phyloP scores from a whole-genome alignment of 2,888 invertebrate genomes.

The Sminthurides aquaticus region DNA sequence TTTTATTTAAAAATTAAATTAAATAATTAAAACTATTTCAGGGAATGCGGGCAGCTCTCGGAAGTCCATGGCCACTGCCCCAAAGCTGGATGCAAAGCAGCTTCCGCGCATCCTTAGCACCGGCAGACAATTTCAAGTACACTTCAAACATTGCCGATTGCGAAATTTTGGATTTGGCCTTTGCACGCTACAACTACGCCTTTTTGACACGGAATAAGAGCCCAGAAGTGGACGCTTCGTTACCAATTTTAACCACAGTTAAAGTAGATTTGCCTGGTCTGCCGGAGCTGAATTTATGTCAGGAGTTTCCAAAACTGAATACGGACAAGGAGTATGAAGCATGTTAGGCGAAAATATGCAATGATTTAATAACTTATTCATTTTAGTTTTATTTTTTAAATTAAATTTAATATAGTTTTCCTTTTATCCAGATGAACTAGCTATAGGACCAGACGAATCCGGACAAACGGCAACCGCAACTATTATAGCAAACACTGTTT shows the following conservation, averaged over 20 bases:
- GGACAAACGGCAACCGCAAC: slow-evolving; percentile 17
- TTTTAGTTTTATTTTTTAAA: too few species aligned
- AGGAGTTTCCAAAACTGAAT: slow-evolving; percentile 29
- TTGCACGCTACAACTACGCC: slow-evolving; percentile 31
- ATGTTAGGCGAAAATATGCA: slow-evolving; percentile 13
- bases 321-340: slow-evolving; percentile 22
- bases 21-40: too few species aligned
- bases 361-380: not conserved
- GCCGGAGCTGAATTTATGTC: slow-evolving; percentile 22
- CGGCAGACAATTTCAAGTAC: slow-evolving; percentile 2
- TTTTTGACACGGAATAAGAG: slow-evolving; percentile 2
- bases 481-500: slow-evolving; percentile 28
- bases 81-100: slow-evolving; percentile 2
- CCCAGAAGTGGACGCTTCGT: not conserved
- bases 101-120: slow-evolving; percentile 5
- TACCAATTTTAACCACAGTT: slow-evolving; percentile 21
- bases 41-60: slow-evolving; percentile 26
- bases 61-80: slow-evolving; percentile 38
- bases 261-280: slow-evolving; percentile 21
- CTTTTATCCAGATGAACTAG: slow-evolving; percentile 7
- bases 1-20: too few species aligned
- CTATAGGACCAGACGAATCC: not conserved
- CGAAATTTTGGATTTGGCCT: slow-evolving; percentile 26
- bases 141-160: slow-evolving; percentile 20
- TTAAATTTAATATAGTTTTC: not conserved